phyloP scores from a whole-genome alignment of 2,888 invertebrate species.

The Portevinia maculata region DNA sequence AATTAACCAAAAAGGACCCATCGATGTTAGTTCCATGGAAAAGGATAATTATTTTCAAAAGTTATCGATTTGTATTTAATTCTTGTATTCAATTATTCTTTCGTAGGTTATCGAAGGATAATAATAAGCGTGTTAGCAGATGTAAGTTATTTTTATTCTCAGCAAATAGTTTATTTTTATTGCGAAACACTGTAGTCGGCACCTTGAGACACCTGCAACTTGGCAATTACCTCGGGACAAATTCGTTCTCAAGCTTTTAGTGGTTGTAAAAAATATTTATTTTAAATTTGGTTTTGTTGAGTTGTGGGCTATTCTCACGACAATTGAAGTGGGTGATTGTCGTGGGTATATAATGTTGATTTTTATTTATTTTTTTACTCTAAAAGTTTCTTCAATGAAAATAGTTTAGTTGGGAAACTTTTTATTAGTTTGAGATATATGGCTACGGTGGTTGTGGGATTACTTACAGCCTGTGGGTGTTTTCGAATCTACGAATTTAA shows the following conservation, averaged over 20 bases:
- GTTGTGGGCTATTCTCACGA: constrained; percentile 32
- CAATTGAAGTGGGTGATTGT: constrained; percentile 22
- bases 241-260: constrained; percentile 23
- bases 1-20: constrained; percentile 1
- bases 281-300: background rate
- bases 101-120: background rate
- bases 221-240: constrained; percentile 20
- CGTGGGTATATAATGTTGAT: background rate
- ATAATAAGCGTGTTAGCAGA: no score
- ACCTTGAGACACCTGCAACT: constrained; percentile 24
- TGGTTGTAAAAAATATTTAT: constrained; percentile 32
- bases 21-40: background rate
- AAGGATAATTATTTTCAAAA: constrained; percentile 1
- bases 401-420: no score
- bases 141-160: background rate
- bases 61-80: constrained; percentile 1
- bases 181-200: background rate
- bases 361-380: no score
- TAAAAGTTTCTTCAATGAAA: background rate
- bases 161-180: background rate
- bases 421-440: no score
- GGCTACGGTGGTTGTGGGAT: no score
- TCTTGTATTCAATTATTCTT: background rate
- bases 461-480: no score
- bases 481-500: no score